Percentiles rank a stretch among this genome's conserved stretches.
phyloP scores from a whole-genome alignment of 2,797 vertebrate species.

The Pseudochaenichthys georgianus region DNA sequence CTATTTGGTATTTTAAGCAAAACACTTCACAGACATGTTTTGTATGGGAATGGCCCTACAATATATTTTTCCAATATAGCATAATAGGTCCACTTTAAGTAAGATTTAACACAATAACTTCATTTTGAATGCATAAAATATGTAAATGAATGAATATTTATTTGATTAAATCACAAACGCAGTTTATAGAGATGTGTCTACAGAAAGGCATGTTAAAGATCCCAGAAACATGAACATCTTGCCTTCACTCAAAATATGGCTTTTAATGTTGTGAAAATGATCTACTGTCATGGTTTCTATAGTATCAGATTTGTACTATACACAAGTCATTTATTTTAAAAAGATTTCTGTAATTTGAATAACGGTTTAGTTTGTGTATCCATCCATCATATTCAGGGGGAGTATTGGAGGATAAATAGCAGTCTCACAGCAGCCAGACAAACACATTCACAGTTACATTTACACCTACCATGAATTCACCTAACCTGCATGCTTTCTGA shows the following conservation, averaged over 20 bases:
- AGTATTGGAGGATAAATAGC: neutral
- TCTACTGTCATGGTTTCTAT: neutral
- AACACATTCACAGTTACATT: conserved; percentile 22
- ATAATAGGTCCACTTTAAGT: no score
- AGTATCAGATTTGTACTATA: neutral
- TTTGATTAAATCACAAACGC: neutral
- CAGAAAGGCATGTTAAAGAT: neutral
- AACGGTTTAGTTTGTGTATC: conserved; percentile 3
- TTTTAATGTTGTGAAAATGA: neutral
- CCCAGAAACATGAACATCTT: neutral
- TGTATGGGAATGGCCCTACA: no score
- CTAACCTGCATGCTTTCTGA: conserved; percentile 22
- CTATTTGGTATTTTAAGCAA: no score
- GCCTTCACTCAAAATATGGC: neutral
- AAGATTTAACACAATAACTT: neutral
- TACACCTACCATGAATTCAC: conserved; percentile 9
- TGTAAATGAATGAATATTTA: neutral
- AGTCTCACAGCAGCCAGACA: neutral
- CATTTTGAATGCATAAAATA: neutral
- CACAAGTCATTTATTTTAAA: neutral
- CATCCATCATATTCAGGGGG: neutral
- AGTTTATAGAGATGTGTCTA: neutral
- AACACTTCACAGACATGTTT: no score
- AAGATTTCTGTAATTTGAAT: neutral
- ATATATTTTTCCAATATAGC: no score